These are phyloP conservation scores for Daubentonia madagascariensis DNA, from an alignment of 2,113 vertebrate species.

Conservation along the genomic window DNA sequence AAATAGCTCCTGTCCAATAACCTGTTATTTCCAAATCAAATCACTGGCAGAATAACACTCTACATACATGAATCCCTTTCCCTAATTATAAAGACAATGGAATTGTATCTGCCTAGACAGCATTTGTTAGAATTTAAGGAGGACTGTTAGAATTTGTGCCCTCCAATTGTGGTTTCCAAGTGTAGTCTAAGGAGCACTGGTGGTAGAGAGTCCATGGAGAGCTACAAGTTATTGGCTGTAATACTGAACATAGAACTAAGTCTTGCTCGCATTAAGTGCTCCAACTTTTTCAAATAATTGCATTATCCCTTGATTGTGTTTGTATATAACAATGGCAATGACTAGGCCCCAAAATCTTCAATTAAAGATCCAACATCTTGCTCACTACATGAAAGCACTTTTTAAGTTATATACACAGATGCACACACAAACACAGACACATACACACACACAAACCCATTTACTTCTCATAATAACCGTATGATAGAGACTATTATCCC, in stretches of 20 bases:
- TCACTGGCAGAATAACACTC: background rate
- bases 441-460: background rate
- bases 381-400: background rate
- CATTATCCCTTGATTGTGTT: background rate
- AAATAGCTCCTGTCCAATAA: background rate
- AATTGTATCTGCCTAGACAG: background rate
- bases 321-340: background rate
- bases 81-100: background rate
- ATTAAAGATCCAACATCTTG: background rate
- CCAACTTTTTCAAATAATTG: background rate
- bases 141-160: background rate
- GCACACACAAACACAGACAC: background rate
- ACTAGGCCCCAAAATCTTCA: background rate
- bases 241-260: background rate
- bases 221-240: background rate
- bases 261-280: background rate
- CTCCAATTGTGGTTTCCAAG: background rate
- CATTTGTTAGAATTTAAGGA: constrained; percentile 25
- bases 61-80: background rate
- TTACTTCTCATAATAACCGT: background rate
- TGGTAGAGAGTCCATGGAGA: background rate
- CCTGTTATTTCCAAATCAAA: background rate
- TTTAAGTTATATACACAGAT: background rate
- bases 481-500: background rate
- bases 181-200: background rate